Conservation (phyloP, 2,113 vertebrate genomes). For the Perognathus longimembris region DNA sequence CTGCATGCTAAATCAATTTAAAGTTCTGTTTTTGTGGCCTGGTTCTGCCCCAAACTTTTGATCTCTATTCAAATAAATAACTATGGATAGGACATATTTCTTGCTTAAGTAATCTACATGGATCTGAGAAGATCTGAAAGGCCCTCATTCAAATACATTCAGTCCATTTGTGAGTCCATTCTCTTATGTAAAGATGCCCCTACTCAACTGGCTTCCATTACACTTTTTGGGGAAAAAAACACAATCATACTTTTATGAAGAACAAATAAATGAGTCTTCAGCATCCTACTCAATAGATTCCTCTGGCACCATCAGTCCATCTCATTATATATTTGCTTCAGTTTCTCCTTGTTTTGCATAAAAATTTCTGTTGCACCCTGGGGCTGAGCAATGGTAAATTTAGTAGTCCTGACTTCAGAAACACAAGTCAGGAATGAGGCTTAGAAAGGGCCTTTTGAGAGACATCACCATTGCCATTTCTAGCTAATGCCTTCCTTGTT, state of each 20-base stretch:
- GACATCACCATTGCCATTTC: background rate
- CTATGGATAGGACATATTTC: background rate
- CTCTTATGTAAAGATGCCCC: background rate
- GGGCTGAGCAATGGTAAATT: background rate
- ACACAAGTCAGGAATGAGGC: background rate
- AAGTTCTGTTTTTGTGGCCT: slow-evolving; percentile 58
- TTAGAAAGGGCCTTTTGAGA: slow-evolving; percentile 38
- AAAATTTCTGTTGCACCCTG: background rate
- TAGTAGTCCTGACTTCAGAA: background rate
- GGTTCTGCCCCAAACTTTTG: slow-evolving; percentile 40
- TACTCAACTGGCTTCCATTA: slow-evolving; percentile 11
- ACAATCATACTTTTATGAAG: slow-evolving; percentile 21
- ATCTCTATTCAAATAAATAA: slow-evolving; percentile 56
- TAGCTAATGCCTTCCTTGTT: slow-evolving; percentile 53
- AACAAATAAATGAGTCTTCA: slow-evolving; percentile 61
- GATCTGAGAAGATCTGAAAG: slow-evolving; percentile 26
- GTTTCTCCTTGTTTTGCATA: slow-evolving; percentile 14
- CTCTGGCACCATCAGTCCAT: slow-evolving; percentile 47
- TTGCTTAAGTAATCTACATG: background rate
- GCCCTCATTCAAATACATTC: background rate
- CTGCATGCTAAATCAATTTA: slow-evolving; percentile 58
- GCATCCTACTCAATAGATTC: slow-evolving; percentile 58
- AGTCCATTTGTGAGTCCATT: background rate
- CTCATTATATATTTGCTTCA: slow-evolving; percentile 19
- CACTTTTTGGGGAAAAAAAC: slow-evolving; percentile 51